Evolutionary conservation across 2,113 vertebrate species (phyloP).

Genomic region (Monopterus albus): DNA sequence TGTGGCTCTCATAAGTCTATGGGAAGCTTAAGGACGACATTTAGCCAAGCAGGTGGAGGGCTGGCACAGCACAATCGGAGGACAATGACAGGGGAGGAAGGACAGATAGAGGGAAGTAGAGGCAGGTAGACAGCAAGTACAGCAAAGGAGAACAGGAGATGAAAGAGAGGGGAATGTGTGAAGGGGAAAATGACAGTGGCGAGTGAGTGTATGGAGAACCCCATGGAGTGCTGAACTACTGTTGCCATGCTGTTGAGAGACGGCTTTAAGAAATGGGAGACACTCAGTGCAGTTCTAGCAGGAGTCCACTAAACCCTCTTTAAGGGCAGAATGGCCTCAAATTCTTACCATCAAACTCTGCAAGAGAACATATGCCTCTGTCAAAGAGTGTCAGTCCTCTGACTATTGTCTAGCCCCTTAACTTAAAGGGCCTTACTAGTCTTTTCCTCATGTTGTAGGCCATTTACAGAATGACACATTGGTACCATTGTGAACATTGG

Average conservation of each 20-base stretch:
- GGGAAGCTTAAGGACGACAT: constrained; percentile 57
- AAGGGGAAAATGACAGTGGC: constrained; percentile 55
- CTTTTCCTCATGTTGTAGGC: background rate
- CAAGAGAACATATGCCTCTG: constrained; percentile 19
- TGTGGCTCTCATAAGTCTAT: constrained; percentile 53
- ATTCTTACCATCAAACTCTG: constrained; percentile 29
- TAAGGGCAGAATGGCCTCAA: constrained; percentile 16
- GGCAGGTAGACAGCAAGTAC: constrained; percentile 4
- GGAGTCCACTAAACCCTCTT: constrained; percentile 32
- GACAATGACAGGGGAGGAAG: constrained; percentile 21
- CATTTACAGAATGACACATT: background rate
- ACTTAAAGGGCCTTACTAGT: background rate
- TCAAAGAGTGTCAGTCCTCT: background rate
- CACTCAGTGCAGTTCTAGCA: constrained; percentile 18
- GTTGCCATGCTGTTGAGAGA: constrained; percentile 45
- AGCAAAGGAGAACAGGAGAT: constrained; percentile 31
- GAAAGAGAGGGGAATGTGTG: constrained; percentile 24
- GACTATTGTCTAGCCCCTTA: background rate
- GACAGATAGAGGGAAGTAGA: constrained; percentile 6
- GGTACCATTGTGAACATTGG: constrained; percentile 14
- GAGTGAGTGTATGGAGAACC: background rate
- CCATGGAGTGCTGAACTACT: constrained; percentile 28
- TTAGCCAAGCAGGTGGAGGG: constrained; percentile 52
- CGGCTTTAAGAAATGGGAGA: constrained; percentile 49
- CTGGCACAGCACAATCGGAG: constrained; percentile 54